phyloP scores from a whole-genome alignment of 2,888 invertebrate genomes.

The Drosophila merina region DNA sequence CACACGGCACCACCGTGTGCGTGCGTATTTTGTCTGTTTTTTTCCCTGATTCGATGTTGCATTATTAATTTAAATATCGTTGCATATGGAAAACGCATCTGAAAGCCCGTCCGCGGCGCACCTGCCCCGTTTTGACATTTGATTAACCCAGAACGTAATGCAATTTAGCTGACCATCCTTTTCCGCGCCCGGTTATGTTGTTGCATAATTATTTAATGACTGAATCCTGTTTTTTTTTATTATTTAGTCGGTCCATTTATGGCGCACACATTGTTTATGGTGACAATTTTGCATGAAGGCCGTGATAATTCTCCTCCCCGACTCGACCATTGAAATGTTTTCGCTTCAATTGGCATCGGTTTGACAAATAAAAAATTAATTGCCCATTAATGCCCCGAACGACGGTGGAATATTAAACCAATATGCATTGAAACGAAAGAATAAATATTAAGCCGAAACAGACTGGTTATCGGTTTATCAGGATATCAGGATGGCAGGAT shows the following conservation, averaged over 20 bases:
- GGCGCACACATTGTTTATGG: constrained; percentile 49
- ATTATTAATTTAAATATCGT: constrained; percentile 71
- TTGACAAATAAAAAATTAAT: constrained; percentile 63
- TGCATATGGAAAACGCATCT: constrained; percentile 35
- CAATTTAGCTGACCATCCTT: constrained; percentile 55
- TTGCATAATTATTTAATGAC: constrained; percentile 65
- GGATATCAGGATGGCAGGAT: background rate
- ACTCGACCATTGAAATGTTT: constrained; percentile 65
- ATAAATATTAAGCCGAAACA: constrained; percentile 19
- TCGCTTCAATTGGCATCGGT: constrained; percentile 67
- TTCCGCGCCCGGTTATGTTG: constrained; percentile 19
- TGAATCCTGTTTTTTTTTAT: constrained; percentile 20
- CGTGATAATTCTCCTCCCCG: constrained; percentile 9
- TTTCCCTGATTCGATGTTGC: constrained; percentile 35
- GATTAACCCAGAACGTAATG: constrained; percentile 66
- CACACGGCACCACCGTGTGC: background rate
- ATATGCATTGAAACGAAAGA: constrained; percentile 20
- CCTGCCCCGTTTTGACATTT: constrained; percentile 52
- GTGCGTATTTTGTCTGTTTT: constrained; percentile 8
- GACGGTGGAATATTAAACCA: constrained; percentile 42
- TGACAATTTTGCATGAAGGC: constrained; percentile 36
- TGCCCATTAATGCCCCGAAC: constrained; percentile 62
- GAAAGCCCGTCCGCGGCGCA: constrained; percentile 63
- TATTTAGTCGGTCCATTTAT: background rate
- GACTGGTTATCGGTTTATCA: constrained; percentile 30